Conservation (phyloP, 2,888 invertebrate species). For the Erynnis tages region DNA sequence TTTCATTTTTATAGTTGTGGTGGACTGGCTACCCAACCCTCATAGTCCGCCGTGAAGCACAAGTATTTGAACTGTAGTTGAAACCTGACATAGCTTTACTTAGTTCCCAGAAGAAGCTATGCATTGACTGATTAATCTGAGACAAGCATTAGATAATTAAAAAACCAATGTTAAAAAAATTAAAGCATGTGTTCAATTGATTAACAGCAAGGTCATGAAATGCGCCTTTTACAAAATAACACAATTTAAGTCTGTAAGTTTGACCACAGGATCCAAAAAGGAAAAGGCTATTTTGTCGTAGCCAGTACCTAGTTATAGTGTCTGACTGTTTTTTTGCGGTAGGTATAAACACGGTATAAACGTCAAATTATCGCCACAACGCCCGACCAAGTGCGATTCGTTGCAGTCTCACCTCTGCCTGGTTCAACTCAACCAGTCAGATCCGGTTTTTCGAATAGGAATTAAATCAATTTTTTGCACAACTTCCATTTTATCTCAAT, state of each 20-base stretch:
- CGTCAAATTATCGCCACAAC: slow-evolving; percentile 21
- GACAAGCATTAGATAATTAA: too few relatives aligned
- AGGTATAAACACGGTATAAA: slow-evolving; percentile 7
- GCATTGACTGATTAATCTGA: too few relatives aligned
- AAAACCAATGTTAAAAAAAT: too few relatives aligned
- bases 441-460: slow-evolving; percentile 13
- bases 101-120: too few relatives aligned
- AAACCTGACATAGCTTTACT: too few relatives aligned
- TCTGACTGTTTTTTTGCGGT: slow-evolving; percentile 17
- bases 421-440: slow-evolving; percentile 3
- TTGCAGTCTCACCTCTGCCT: slow-evolving; percentile 10
- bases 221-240: neutral
- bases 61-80: too few relatives aligned
- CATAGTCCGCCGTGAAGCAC: too few relatives aligned
- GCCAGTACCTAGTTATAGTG: slow-evolving; percentile 3
- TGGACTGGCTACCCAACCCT: too few relatives aligned
- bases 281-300: neutral
- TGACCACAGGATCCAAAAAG: slow-evolving; percentile 1
- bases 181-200: too few relatives aligned
- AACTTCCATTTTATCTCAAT: slow-evolving; percentile 6
- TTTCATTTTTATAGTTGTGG: too few relatives aligned
- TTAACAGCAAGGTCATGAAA: too few relatives aligned
- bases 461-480: slow-evolving; percentile 10
- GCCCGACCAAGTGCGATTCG: slow-evolving; percentile 5
- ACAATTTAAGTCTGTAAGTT: neutral